These are phyloP conservation scores for Heterotilapia buettikoferi DNA, from an alignment of 2,113 vertebrate genomes.

Conservation along the genomic window DNA sequence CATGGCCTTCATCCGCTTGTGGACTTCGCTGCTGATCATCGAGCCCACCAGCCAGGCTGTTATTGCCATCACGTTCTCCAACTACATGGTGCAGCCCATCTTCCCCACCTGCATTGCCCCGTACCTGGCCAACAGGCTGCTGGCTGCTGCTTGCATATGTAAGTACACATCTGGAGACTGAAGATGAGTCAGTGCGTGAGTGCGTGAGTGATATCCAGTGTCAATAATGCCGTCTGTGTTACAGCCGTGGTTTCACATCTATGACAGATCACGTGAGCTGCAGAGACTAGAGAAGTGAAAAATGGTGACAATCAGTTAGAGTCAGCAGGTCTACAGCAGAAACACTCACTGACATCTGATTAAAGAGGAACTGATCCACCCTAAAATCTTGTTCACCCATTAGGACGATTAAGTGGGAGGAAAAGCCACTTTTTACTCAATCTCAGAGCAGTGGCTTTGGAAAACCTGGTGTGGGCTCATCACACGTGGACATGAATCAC, in stretches of 20 bases:
- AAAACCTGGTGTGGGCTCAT: background rate
- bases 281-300: conserved; percentile 53
- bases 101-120: conserved; percentile 83
- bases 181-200: background rate
- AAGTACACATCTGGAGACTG: conserved; percentile 51
- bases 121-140: conserved; percentile 77
- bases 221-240: background rate
- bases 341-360: background rate
- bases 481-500: background rate
- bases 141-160: conserved; percentile 89
- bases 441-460: background rate
- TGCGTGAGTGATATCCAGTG: background rate
- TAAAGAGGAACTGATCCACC: conserved; percentile 34
- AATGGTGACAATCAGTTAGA: background rate
- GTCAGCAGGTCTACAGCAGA: conserved; percentile 16
- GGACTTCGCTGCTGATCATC: conserved; percentile 90
- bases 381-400: background rate
- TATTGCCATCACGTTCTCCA: conserved; percentile 91
- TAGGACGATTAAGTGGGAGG: background rate
- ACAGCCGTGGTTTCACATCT: background rate
- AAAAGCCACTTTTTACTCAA: conserved; percentile 23
- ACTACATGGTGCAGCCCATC: conserved; percentile 88
- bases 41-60: conserved; percentile 90
- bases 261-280: background rate
- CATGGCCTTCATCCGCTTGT: conserved; percentile 84